Evolutionary conservation across 64 coral and sea anemone species (phyloP), one percentile per base, ranked within the genome.

Genomic region (Montipora cactus): DNA sequence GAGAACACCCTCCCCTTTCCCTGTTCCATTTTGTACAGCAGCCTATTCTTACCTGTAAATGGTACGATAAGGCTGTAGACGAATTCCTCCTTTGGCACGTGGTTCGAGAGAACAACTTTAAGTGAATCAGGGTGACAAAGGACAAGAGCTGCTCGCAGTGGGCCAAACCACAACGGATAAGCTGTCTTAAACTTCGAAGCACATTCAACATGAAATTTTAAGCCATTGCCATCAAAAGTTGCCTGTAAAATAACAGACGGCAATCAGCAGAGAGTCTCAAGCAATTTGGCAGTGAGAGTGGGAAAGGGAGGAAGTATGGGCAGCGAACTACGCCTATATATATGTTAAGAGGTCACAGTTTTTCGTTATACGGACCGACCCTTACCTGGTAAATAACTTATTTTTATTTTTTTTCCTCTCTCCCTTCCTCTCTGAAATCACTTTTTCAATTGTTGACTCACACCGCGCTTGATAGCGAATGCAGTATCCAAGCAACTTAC

Each of bases 61-160:
- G 95, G 95, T 16, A 89, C 72, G 22, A 96, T 72, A 67, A 96
- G 76, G 50, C 88, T 96, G 72, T 96, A 96, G 44, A 84, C 89
- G 79, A 96, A 96, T 90, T 87, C 92, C 23, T 96, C 95, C 44
- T 96, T 96, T 74, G 95, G 82, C 6, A 49, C 84, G 70, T 96
- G 92, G 8, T 77, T 89, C 68, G 85, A 76, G 19, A 96, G 79
- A 10, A 93, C 59, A 58, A 83, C 78, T 47, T 87, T 91, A 18
- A 80, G 86, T 14, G 90, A 77, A 22, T 96, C 90, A 0, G 95
- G 95, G 15, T 96, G 95, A 76, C 91, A 92, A 6, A 96, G 71
- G 47, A 93, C 51, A 3, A 96, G 89, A 10, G 90, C 95, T 7
- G 95, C 92, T 77, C 95, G 84, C 0, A 96, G 73, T 0, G 95